Base-by-base conservation (phyloP, 2,888 invertebrate species). In the Caenorhabditis panamensis region DNA sequence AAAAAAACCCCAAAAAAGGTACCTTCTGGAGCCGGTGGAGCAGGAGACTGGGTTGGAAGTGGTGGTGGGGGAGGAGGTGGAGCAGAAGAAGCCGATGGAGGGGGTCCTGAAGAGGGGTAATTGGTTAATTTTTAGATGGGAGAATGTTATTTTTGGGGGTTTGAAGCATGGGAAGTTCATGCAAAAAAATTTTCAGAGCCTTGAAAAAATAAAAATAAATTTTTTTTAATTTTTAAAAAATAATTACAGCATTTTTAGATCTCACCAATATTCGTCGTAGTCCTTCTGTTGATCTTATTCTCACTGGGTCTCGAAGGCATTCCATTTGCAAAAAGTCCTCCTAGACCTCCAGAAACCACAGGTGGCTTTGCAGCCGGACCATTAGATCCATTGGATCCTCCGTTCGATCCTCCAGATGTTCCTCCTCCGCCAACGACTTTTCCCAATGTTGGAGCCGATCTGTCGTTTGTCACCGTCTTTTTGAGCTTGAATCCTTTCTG, bases 251-350 rank as follows among this genome's bases (percentile, higher is more conserved):
- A 51, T 20, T 20, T 18, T n/a, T 24, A 56, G 24, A 59, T 56
- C 69, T 20, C 49, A 84, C 78, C 77, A 37, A 80, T 71, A 54
- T 73, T 75, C 11, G 80, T 78, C n/a, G 79, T 58, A 26, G 82
- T 64, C 73, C 69, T 54, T 61, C 79, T 76, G 31, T 31, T 31
- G 37, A 82, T 83, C 72, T 86, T 89, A 53, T 85, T 85, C 18
- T 89, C 89, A 78, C 89, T 89, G 4, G 89, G 89, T 58, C 87
- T 89, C 9, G 79, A 49, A 6, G 89, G 89, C 47, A 89, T 22
- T 51, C 89, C 89, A 73, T 87, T 87, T 1, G 88, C 88, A 59
- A 89, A 89, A n/a, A 89, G 78, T n/a, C 86, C 89, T 18, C 89
- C 89, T 16, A 83, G 31, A 0, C 82, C 85, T 13, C 76, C 79